Conservation (phyloP, 1,140 invertebrate species). For the Polypedilum pembai region DNA sequence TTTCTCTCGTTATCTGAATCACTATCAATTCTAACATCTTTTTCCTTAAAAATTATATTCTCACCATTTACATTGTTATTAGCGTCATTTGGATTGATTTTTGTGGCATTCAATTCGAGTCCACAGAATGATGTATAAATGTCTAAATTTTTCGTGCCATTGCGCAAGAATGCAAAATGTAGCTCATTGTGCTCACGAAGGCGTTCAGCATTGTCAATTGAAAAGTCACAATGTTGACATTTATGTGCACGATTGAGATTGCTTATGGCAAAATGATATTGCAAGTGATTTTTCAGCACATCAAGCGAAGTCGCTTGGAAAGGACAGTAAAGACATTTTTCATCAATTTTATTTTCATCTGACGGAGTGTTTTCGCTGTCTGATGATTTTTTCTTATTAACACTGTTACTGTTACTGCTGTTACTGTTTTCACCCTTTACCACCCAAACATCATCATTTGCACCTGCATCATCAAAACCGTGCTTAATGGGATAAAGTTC, state of each 20-base stretch:
- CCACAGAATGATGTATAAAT: conserved; percentile 41
- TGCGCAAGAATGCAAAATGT: conserved; percentile 41
- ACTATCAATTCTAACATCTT: conserved; percentile 10
- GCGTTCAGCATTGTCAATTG: conserved; percentile 44
- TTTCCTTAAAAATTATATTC: conserved; percentile 28
- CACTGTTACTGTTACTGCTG: too few species aligned
- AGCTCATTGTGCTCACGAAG: conserved; percentile 39
- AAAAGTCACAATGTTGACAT: conserved; percentile 78
- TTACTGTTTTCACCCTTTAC: conserved; percentile 20
- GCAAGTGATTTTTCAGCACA: conserved; percentile 39
- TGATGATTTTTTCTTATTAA: conserved; percentile 31
- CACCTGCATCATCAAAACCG: conserved; percentile 39
- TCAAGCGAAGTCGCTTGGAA: conserved; percentile 36
- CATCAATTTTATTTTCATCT: conserved; percentile 63
- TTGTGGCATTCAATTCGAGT: conserved; percentile 37
- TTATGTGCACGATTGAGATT: conserved; percentile 60
- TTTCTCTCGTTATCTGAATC: conserved; percentile 25
- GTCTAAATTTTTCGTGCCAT: conserved; percentile 37
- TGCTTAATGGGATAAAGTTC: conserved; percentile 48
- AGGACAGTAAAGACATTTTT: conserved; percentile 54
- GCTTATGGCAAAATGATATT: conserved; percentile 65
- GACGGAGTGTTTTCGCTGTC: conserved; percentile 48
- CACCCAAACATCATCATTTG: conserved; percentile 33
- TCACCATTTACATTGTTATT: conserved; percentile 25
- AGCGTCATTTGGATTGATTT: conserved; percentile 22